Base-by-base conservation (phyloP, 64 coral and sea anemone genomes). In the Pocillopora verrucosa region DNA sequence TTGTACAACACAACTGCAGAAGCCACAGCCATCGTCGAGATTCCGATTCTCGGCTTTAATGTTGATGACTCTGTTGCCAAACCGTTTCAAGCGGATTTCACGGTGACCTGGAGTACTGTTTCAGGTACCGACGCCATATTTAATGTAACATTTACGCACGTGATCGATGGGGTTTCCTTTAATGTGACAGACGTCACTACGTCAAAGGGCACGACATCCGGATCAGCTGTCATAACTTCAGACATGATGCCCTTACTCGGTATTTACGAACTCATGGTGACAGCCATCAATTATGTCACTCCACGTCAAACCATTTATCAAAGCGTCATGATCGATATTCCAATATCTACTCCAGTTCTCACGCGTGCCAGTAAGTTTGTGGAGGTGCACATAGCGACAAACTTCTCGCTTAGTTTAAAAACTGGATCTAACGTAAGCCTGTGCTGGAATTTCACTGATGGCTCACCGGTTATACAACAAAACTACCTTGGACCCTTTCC, bases 221-320 rank as follows among this genome's bases (percentile, higher is more conserved):
- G 72, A 20, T 59, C 78, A 58, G 78, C 89, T 41, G 36, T 83
- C 60, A 92, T 95, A 64, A 36, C 34, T 20, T 24, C 83, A 62
- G 60, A 60, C 2, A 88, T 61, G 65, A 92, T 92, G 64, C 59
- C 94, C 69, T 58, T 22, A 1, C 82, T 98, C 17, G 96, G 93
- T 17, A 62, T 78, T 22, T 98, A 98, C 56, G 76, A 87, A 13
- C 86, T 98, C 1, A 79, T 65, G 10, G 83, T 92, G 20, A 98
- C 96, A 75, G 93, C 93, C 56, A 73, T 88, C 30, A 98, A 98
- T 76, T 83, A 86, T 77, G 96, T 98, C 11, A 98, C 96, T 16
- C 35, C 72, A 10, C 58, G 73, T 65, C 96, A 98, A 81, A 38
- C 12, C 1, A 37, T 64, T 36, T 74, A 15, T 56, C 16, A 56